phyloP scores from a whole-genome alignment of 53 echinoderm and acorn worm genomes.

The Echinometra lucunter region DNA sequence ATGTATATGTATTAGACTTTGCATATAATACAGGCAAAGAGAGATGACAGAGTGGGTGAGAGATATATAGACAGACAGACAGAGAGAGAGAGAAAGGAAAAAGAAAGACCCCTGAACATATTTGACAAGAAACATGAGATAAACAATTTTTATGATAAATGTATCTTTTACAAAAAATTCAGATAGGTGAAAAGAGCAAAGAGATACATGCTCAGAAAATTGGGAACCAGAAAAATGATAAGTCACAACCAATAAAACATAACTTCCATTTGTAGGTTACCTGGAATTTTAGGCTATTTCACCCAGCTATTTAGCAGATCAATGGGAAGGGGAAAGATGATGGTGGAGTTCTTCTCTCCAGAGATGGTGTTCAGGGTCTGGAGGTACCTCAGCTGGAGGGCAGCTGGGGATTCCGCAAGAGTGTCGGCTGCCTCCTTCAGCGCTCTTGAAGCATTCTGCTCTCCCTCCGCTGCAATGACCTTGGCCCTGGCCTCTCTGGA shows the following conservation, averaged over 20 bases:
- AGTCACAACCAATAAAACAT: not conserved
- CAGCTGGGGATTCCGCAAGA: slow-evolving; percentile 86
- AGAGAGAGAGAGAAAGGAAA: not conserved
- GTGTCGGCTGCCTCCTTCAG: slow-evolving; percentile 98
- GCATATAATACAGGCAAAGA: too few relatives aligned
- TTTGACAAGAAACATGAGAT: not conserved
- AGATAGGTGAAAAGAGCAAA: not conserved
- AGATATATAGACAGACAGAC: too few relatives aligned
- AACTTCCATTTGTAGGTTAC: not conserved
- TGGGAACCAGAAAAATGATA: slow-evolving; percentile 41
- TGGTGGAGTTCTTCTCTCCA: slow-evolving; percentile 98
- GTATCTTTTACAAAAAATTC: not conserved
- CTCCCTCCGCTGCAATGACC: slow-evolving; percentile 98
- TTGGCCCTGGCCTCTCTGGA: slow-evolving; percentile 94
- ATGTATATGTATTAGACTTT: too few relatives aligned
- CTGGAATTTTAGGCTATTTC: slow-evolving; percentile 33
- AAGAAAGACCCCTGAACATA: not conserved
- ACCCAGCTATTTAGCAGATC: slow-evolving; percentile 78
- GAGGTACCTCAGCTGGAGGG: slow-evolving; percentile 96
- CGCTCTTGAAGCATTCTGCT: slow-evolving; percentile 95
- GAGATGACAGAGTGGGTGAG: too few relatives aligned
- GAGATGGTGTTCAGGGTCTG: slow-evolving; percentile 99
- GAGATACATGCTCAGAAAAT: not conserved
- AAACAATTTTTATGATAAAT: not conserved
- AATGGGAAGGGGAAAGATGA: slow-evolving; percentile 97